Percentiles rank a stretch among this genome's conserved stretches.
These are phyloP conservation scores for Phymanthus crucifer DNA, from an alignment of 92 coral and sea anemone species.

Conservation along the genomic window DNA sequence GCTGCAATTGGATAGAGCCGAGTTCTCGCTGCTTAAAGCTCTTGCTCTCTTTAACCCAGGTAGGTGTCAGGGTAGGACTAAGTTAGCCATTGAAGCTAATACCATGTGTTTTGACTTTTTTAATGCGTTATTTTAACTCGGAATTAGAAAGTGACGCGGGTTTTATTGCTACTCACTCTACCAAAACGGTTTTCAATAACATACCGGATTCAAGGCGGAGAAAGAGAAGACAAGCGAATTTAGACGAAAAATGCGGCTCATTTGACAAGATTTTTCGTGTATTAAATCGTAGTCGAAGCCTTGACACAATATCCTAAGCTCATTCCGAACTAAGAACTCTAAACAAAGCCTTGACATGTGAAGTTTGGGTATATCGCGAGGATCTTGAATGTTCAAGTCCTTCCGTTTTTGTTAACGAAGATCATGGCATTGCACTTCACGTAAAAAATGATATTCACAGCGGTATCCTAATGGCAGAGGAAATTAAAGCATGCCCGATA, in stretches of 20 bases:
- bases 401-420: constrained; percentile 55
- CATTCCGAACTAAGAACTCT: constrained; percentile 1
- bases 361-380: constrained; percentile 16
- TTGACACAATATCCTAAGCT: constrained; percentile 7
- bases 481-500: constrained; percentile 50
- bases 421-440: constrained; percentile 57
- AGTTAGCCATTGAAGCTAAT: not conserved
- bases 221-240: not conserved
- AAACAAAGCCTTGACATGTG: constrained; percentile 22
- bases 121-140: not conserved
- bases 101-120: not conserved
- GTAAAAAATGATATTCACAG: constrained; percentile 25
- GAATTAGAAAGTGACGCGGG: not conserved
- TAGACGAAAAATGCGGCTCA: not conserved
- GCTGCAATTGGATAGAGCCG: constrained; percentile 80
- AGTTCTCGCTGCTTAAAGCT: constrained; percentile 84
- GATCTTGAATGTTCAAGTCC: constrained; percentile 37
- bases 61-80: constrained; percentile 18
- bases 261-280: not conserved
- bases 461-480: constrained; percentile 46
- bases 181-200: not conserved
- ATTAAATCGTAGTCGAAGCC: not conserved
- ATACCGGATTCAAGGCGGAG: constrained; percentile 4
- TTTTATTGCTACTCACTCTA: not conserved
- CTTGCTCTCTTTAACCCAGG: constrained; percentile 97